Evolutionary conservation across 2,888 invertebrate genomes (phyloP), one percentile per base, ranked within the genome.

Genomic region (Allophyes oxyacanthae): DNA sequence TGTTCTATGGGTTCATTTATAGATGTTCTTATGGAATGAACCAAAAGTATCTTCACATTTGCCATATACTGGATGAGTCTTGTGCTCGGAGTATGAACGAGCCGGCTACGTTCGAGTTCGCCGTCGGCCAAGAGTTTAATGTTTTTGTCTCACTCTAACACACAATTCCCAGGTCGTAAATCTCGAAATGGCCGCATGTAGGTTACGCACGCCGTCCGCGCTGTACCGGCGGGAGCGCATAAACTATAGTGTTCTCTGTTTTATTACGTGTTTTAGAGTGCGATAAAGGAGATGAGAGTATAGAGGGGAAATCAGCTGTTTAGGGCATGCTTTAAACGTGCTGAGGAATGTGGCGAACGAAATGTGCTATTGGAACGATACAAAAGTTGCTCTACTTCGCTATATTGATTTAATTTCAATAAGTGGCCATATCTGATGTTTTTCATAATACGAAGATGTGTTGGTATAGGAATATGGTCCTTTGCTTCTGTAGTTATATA

Each of bases 101-200:
- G 81, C 83, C 80, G 83, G 86, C 86, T 86, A 78, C 83, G 85
- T 85, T 88, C 84, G 83, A 85, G 85, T 89, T 89, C 78, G 86
- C 86, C 86, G 89, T 84, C 90, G 88, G 90, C 87, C 82, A 85
- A 87, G 92, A 91, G 91, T 89, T 87, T 87, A 88, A 90, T 92
- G 87, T 89, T 90, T 91, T 90, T 88, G 88, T 94, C 94, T 87
- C 93, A 82, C 83, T 94, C 94, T 88, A 90, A 91, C 94, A 88
- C 91, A 90, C 93, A 94, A 93, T 94, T 94, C 94, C 94, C 94
- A 94, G 94, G 87, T 94, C 94, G 94, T 94, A 94, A 94, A 94
- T 94, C 94, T 93, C 87, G 94, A 94, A 94, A 94, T 93, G 94
- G 94, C 94, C 94, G 94, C 94, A 94, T 94, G 93, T 94, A 94